Base-by-base conservation (phyloP, 2,113 vertebrate species). In the Pimephales promelas region DNA sequence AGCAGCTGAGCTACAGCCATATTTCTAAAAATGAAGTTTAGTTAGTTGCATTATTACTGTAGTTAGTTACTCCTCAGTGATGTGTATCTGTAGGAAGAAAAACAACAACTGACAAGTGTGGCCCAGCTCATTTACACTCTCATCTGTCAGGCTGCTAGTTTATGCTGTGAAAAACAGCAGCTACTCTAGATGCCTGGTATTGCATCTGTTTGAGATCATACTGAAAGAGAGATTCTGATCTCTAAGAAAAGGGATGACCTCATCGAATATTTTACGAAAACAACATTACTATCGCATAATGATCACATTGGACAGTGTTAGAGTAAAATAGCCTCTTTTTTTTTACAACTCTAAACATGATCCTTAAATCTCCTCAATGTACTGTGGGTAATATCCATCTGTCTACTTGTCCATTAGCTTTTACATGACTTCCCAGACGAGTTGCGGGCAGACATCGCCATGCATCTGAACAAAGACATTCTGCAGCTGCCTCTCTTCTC, bases 401-500 rank as follows among this genome's bases (percentile, higher is more conserved):
- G 3, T 70, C 43, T 71, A 18, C 14, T 70, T 84, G 20, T 47
- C 77, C 16, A 10, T 52, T 89, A 99, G 97, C 94, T 99, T 83
- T 93, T 99, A 82, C 97, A 95, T 3, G 97, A 98, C 93, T 99
- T 98, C 92, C 97, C 97, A 0, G 97, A 98, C 0, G 97, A 99
- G 90, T 94, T 99, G 87, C 95, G 96, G 0, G 97, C 97, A 0
- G 97, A 99, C 36, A 96, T 99, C 56, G 96, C 97, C 85, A 97
- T 98, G 97, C 96, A 98, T 87, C 94, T 98, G 83, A 96, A 99
- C 92, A 97, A 98, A 91, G 97, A 98, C 93, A 98, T 99, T 91
- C 92, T 99, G 92, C 97, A 97, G 94, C 94, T 99, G 87, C 93
- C 97, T 0, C 89, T 99, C 75, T 99, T 99, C 3, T 94, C 96